Percentiles rank a stretch among this genome's conserved stretches.
Conservation (phyloP, 2,888 invertebrate genomes). For the Tipula lateralis region DNA sequence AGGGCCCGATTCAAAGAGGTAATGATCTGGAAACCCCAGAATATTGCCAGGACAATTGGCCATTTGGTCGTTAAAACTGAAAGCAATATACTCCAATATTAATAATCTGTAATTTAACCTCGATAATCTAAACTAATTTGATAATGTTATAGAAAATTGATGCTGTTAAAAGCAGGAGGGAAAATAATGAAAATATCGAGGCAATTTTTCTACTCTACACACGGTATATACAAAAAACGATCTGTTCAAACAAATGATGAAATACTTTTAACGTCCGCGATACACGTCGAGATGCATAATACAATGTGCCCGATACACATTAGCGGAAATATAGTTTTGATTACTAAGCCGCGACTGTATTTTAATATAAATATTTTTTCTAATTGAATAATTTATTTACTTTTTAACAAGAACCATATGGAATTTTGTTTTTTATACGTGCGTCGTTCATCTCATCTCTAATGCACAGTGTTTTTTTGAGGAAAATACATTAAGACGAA, state of each 20-base stretch:
- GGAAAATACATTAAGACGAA: not conserved
- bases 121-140: not conserved
- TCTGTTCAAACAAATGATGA: not conserved
- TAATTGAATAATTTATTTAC: conserved; percentile 19
- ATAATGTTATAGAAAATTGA: not conserved
- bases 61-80: too few relatives aligned
- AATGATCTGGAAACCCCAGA: too few relatives aligned
- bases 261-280: not conserved
- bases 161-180: not conserved
- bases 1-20: too few relatives aligned
- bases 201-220: not conserved
- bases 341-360: not conserved
- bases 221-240: too few relatives aligned
- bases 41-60: too few relatives aligned
- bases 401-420: conserved; percentile 19
- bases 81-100: too few relatives aligned
- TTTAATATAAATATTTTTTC: not conserved
- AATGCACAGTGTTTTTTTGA: not conserved
- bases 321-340: not conserved
- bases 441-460: not conserved
- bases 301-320: not conserved
- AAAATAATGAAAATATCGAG: not conserved
- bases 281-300: not conserved
- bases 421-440: not conserved
- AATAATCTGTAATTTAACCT: not conserved